Evolutionary conservation across 2,888 invertebrate species (phyloP).

Genomic region (Heteropelma amictum): DNA sequence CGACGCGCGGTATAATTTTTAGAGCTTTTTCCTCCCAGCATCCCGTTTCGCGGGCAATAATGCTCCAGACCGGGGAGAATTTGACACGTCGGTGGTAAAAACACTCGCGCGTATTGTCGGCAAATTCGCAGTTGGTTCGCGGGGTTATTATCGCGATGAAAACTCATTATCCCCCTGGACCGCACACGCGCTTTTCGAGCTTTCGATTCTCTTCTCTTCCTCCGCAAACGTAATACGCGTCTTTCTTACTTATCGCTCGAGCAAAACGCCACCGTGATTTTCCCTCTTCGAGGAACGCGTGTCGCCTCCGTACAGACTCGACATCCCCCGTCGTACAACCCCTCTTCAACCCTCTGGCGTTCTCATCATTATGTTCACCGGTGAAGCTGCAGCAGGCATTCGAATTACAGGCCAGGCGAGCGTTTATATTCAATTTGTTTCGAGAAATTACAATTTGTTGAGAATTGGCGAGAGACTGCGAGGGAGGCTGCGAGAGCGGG

Average conservation of each 20-base stretch:
- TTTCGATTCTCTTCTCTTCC: slow-evolving; percentile 61
- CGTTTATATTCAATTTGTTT: slow-evolving; percentile 77
- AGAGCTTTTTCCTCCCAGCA: not conserved
- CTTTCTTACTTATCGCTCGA: slow-evolving; percentile 47
- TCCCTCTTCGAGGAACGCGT: slow-evolving; percentile 42
- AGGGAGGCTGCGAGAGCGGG: slow-evolving; percentile 2
- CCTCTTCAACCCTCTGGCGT: slow-evolving; percentile 57
- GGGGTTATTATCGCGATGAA: slow-evolving; percentile 40
- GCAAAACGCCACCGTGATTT: slow-evolving; percentile 47
- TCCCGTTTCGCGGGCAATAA: not conserved
- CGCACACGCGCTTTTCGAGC: slow-evolving; percentile 67
- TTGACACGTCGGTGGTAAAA: not conserved
- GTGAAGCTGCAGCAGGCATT: slow-evolving; percentile 73
- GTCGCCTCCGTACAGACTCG: slow-evolving; percentile 15
- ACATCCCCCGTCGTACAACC: not conserved
- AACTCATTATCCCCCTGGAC: slow-evolving; percentile 47
- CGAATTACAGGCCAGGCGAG: slow-evolving; percentile 71
- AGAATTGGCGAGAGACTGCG: slow-evolving; percentile 61
- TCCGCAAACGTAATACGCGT: slow-evolving; percentile 50
- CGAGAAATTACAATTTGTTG: slow-evolving; percentile 76
- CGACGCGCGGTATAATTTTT: slow-evolving; percentile 21
- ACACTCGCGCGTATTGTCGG: slow-evolving; percentile 21
- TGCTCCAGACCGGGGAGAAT: not conserved
- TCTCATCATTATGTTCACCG: slow-evolving; percentile 71
- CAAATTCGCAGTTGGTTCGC: slow-evolving; percentile 43